Evolutionary conservation across 2,888 invertebrate species (phyloP).

Genomic region (Scaptomyza parva): DNA sequence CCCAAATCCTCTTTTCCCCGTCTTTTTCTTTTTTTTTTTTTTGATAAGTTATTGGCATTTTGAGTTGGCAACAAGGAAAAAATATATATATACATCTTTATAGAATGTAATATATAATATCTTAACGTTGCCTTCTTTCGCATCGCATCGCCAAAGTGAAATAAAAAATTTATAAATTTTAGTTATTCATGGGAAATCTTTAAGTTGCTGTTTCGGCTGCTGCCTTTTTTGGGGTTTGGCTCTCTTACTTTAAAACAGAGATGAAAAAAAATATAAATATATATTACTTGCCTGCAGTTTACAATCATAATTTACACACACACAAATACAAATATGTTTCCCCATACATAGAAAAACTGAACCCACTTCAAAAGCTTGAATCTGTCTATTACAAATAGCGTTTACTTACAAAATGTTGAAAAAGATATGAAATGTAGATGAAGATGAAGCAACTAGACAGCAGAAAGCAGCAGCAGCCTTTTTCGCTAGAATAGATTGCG

Average conservation of each 20-base stretch:
- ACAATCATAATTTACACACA: conserved; percentile 64
- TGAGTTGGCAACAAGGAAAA: conserved; percentile 44
- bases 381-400: conserved; percentile 60
- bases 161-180: conserved; percentile 78
- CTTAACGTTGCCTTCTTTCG: conserved; percentile 36
- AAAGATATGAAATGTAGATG: conserved; percentile 16
- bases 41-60: conserved; percentile 68
- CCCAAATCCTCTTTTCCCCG: conserved; percentile 1
- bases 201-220: conserved; percentile 58
- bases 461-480: conserved; percentile 12
- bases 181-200: conserved; percentile 78
- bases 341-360: conserved; percentile 38
- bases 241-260: conserved; percentile 58
- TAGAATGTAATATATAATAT: conserved; percentile 38
- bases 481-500: conserved; percentile 13
- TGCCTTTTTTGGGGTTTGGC: too few relatives aligned
- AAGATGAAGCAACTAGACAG: conserved; percentile 45
- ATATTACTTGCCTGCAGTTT: conserved; percentile 52
- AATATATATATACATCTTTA: not conserved
- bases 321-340: conserved; percentile 17
- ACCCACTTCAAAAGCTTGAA: conserved; percentile 68
- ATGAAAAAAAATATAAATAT: conserved; percentile 26
- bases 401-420: conserved; percentile 45
- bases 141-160: conserved; percentile 64
- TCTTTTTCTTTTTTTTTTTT: conserved; percentile 16